A percentile compares a stretch with the other conserved stretches of the same genome.
phyloP scores from a whole-genome alignment of 1,140 invertebrate species.

The Bombus cullumanus region DNA sequence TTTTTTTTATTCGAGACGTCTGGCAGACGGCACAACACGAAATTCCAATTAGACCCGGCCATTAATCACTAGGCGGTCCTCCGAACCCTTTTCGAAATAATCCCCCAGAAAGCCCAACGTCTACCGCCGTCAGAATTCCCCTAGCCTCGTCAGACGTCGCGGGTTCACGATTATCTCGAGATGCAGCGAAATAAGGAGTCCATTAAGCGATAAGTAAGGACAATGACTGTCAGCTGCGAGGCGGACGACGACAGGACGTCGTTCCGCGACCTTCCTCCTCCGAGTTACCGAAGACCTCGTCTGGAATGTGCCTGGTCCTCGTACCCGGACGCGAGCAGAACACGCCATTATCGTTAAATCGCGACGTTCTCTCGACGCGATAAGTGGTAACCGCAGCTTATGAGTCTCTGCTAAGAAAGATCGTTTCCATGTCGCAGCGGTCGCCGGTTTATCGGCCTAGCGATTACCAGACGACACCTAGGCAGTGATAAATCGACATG shows the following conservation, averaged over 20 bases:
- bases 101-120: not conserved
- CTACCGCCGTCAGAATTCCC: not conserved
- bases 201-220: conserved; percentile 36
- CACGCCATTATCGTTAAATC: conserved; percentile 63
- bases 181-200: conserved; percentile 33
- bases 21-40: not conserved
- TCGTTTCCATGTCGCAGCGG: conserved; percentile 25
- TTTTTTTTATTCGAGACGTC: not conserved
- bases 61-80: not conserved
- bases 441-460: conserved; percentile 35
- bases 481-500: conserved; percentile 33
- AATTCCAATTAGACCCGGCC: conserved; percentile 5
- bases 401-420: conserved; percentile 37
- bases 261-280: not conserved
- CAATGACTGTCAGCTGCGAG: conserved; percentile 36
- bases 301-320: conserved; percentile 2
- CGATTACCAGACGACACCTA: not conserved
- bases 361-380: conserved; percentile 49
- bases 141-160: not conserved
- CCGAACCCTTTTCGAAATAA: conserved; percentile 1
- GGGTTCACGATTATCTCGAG: conserved; percentile 17
- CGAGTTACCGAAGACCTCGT: not conserved
- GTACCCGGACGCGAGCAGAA: conserved; percentile 46
- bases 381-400: conserved; percentile 62
- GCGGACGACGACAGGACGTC: conserved; percentile 34